Evolutionary conservation across 2,113 vertebrate species (phyloP), one percentile per base, ranked within the genome.

Genomic region (Stigmatopora argus): DNA sequence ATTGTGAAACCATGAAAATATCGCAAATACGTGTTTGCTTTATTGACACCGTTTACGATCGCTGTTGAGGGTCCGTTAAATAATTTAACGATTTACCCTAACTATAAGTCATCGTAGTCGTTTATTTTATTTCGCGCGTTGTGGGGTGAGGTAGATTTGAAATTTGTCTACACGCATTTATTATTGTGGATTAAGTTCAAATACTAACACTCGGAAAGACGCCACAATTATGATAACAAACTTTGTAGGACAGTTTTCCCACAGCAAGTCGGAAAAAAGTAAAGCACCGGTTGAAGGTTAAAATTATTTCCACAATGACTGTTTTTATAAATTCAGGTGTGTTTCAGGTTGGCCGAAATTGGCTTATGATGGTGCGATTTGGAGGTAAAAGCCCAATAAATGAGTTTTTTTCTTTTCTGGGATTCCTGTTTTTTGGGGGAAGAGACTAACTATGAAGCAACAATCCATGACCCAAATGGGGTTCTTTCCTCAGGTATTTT

Each of bases 401-500:
- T 31, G 2, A 41, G 38, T 41, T 41, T 41, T 41, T 41, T 41
- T 41, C 7, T 10, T 9, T 41, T 41, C 38, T 38, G 35, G 17
- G 34, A 14, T 23, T 7, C 5, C 13, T 17, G 5, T 11, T 31
- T 12, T 55, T 55, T 13, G 21, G 3, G 7, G 7, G 26, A 15
- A 13, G 21, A 55, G 13, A 26, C 52, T 26, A 23, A 31, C 5
- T 11, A 23, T 51, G 47, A 52, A 52, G 48, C n/a, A 52, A 52
- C n/a, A 9, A 21, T 31, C 35, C 35, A 38, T 7, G 35, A 38
- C 4, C 38, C 23, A 31, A 56, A 56, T 15, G 13, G 11, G 66
- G 0, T 55, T 1, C 21, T 1, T 7, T 38, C 4, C 21, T 58
- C 26, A 98, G 96, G 92, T 76, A 76, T 93, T 71, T 80, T 94